Evolutionary conservation across 2,888 invertebrate genomes (phyloP), one percentile per base, ranked within the genome.

Genomic region (Rotaria magnacalcarata): DNA sequence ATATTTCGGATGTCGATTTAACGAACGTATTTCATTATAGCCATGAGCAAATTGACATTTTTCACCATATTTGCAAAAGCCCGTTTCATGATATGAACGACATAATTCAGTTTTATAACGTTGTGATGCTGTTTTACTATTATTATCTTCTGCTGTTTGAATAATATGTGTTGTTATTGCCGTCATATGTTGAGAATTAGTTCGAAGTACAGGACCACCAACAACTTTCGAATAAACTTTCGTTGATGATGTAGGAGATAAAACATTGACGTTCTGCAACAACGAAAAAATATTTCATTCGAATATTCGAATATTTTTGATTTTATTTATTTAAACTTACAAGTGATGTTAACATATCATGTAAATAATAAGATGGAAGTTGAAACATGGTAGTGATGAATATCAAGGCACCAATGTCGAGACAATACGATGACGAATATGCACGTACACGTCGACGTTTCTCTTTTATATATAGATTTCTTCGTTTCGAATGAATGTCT

Each of bases 11-110:
- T 99, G 98, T 89, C 98, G 94, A 58, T 84, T 52, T 89, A 98
- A 93, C 89, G 94, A 95, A 88, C 98, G 94, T 89, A 99, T 93
- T 92, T 99, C 99, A 90, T 94, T 94, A 89, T 94, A 93, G 86
- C 98, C 98, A 92, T 99, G 99, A 14, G 99, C 99, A 92, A 98
- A 99, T 92, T 99, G 98, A 90, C 90, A 98, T 92, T 98, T 97
- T 92, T 98, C 97, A 87, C 97, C 98, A 92, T 99, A 99, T 92
- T 98, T 98, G 93, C 99, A 99, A 87, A 90, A 89, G 84, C 91
- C 90, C 89, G 95, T 94, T 89, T 97, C 97, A 54, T 87, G 85
- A 92, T 94, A 99, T 54, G 97, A 96, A 89, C 98, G 94, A 92
- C 98, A 99, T 89, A 98, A 93, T 92, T 99, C 98, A 88, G 97